phyloP scores from a whole-genome alignment of 2,113 vertebrate genomes.

The Antechinus stuartii region DNA sequence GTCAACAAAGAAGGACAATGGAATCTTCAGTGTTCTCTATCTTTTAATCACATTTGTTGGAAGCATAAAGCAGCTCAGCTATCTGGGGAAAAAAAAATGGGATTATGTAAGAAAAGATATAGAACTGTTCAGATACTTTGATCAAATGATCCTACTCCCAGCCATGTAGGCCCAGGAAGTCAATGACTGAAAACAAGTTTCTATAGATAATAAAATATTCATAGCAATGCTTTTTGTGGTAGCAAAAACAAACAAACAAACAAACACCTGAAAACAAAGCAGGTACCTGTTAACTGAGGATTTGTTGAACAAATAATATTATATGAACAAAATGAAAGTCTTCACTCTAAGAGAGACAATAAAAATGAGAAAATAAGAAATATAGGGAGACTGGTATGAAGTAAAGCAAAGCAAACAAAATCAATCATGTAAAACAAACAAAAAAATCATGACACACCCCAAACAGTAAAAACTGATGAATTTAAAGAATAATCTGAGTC shows the following conservation, averaged over 20 bases:
- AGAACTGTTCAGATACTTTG: not conserved
- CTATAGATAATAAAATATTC: not conserved
- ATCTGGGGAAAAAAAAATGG: not conserved
- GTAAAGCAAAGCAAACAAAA: not conserved
- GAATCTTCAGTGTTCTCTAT: not conserved
- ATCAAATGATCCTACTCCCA: not conserved
- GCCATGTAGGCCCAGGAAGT: not conserved
- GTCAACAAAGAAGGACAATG: not conserved
- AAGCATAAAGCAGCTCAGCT: not conserved
- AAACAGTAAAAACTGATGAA: not conserved
- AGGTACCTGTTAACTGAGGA: not conserved
- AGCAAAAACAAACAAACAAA: not conserved
- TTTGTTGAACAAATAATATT: not conserved
- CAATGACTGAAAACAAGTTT: not conserved
- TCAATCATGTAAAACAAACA: not conserved
- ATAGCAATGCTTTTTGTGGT: not conserved
- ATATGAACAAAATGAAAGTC: not conserved
- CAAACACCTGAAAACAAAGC: not conserved
- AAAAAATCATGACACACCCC: not conserved
- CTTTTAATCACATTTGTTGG: not conserved
- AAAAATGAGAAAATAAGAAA: not conserved
- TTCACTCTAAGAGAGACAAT: not conserved
- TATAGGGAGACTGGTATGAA: not conserved
- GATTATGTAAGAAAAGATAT: not conserved
- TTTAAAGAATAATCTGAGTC: not conserved